phyloP scores from a whole-genome alignment of 2,888 invertebrate species.

The Sycophila texana region DNA sequence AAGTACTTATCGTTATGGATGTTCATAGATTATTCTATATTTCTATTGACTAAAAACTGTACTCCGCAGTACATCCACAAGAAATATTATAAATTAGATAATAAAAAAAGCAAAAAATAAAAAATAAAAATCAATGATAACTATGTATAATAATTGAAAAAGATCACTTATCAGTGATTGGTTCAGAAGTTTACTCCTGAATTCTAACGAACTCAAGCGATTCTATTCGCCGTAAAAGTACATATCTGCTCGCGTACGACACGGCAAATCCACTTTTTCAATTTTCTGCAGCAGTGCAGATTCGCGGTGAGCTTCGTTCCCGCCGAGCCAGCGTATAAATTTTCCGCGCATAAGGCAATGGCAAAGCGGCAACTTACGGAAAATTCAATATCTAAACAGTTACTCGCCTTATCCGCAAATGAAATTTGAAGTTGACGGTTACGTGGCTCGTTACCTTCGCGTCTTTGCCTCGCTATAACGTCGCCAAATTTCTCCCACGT shows the following conservation, averaged over 20 bases:
- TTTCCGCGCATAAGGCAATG: conserved; percentile 29
- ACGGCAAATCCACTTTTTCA: conserved; percentile 53
- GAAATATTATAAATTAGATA: not conserved
- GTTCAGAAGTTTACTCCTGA: not conserved
- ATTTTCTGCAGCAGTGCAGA: conserved; percentile 19
- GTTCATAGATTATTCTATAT: too few species aligned
- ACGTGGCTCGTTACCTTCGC: conserved; percentile 59
- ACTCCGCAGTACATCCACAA: not conserved
- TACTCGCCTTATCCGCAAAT: conserved; percentile 61
- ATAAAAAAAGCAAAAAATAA: too few species aligned
- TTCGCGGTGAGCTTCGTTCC: not conserved
- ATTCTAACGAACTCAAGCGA: conserved; percentile 32
- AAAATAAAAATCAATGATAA: too few species aligned
- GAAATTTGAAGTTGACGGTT: conserved; percentile 64
- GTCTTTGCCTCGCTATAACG: conserved; percentile 51
- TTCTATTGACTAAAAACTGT: too few species aligned
- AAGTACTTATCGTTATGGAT: too few species aligned
- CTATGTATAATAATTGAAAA: too few species aligned
- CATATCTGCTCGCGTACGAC: conserved; percentile 42
- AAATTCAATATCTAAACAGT: conserved; percentile 67
- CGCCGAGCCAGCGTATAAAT: conserved; percentile 37
- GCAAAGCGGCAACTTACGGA: conserved; percentile 35
- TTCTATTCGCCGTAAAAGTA: conserved; percentile 30
- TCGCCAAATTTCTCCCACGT: conserved; percentile 52
- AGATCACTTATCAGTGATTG: too few species aligned